Percentiles rank a stretch among this genome's conserved stretches.
These are phyloP conservation scores for Camptogramma bilineatum DNA, from an alignment of 2,888 invertebrate species.

Conservation along the genomic window DNA sequence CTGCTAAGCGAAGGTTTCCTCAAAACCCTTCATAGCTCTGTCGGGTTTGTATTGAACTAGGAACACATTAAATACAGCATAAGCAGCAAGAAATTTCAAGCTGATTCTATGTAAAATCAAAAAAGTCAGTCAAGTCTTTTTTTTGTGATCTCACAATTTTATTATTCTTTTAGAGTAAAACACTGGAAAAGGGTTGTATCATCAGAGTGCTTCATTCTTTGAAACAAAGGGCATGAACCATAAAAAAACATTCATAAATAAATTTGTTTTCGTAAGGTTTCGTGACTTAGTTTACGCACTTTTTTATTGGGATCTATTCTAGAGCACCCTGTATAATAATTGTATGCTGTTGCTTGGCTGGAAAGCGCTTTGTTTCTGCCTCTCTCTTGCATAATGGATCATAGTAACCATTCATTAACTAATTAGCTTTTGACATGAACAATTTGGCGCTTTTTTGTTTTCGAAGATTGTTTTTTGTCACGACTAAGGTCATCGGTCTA, in stretches of 20 bases:
- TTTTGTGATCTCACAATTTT: too few relatives aligned
- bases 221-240: neutral
- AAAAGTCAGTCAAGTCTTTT: too few relatives aligned
- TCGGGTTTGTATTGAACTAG: too few relatives aligned
- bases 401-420: slow-evolving; percentile 35
- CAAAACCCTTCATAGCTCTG: too few relatives aligned
- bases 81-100: too few relatives aligned
- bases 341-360: slow-evolving; percentile 19
- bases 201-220: neutral
- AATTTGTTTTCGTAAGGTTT: neutral
- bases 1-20: too few relatives aligned
- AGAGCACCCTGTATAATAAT: slow-evolving; percentile 6
- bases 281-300: neutral
- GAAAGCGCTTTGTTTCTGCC: slow-evolving; percentile 48
- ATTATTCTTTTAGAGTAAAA: too few relatives aligned
- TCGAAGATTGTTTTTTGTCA: slow-evolving; percentile 3
- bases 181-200: too few relatives aligned
- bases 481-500: neutral
- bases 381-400: slow-evolving; percentile 54
- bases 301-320: neutral
- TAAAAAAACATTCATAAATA: neutral
- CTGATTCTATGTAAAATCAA: too few relatives aligned
- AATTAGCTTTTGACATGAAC: slow-evolving; percentile 38
- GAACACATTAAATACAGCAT: too few relatives aligned
- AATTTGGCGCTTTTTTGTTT: slow-evolving; percentile 7